Conservation (phyloP, 1,140 invertebrate genomes). For the Andricus grossulariae region DNA sequence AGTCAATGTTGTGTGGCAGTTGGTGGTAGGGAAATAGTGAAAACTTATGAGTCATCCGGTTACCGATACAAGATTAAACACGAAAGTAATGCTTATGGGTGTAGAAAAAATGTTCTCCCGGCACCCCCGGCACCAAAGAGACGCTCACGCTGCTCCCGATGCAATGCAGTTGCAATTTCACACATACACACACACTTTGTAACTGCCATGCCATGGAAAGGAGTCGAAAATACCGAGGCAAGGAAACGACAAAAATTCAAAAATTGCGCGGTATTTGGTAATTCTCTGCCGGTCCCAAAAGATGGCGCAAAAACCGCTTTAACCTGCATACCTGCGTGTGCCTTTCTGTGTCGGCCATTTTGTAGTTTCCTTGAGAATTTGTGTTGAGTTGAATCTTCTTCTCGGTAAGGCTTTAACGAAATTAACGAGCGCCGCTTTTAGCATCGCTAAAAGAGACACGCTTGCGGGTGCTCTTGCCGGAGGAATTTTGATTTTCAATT, state of each 20-base stretch:
- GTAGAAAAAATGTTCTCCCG: too few relatives aligned
- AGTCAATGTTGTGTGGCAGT: background rate
- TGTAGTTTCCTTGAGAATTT: slow-evolving; percentile 81
- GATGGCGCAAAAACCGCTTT: slow-evolving; percentile 52
- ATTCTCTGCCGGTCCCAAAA: slow-evolving; percentile 41
- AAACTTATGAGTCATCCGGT: too few relatives aligned
- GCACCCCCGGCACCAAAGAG: too few relatives aligned
- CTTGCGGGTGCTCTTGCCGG: slow-evolving; percentile 33
- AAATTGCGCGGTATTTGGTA: background rate
- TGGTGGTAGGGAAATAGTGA: too few relatives aligned
- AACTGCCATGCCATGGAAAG: background rate
- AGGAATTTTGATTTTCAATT: background rate
- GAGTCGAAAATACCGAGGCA: background rate
- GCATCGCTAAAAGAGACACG: slow-evolving; percentile 43
- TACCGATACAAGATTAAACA: too few relatives aligned
- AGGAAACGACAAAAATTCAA: background rate
- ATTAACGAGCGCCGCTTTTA: slow-evolving; percentile 55
- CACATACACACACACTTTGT: too few relatives aligned
- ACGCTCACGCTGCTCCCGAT: too few relatives aligned
- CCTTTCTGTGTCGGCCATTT: slow-evolving; percentile 82
- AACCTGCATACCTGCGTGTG: slow-evolving; percentile 79
- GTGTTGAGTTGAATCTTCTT: slow-evolving; percentile 78
- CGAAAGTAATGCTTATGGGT: too few relatives aligned
- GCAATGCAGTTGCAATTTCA: too few relatives aligned
- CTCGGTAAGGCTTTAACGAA: slow-evolving; percentile 70